These are phyloP conservation scores for Morbakka virulenta DNA, from an alignment of 30 jellyfish, hydroid and myxozoan species.

Conservation along the genomic window DNA sequence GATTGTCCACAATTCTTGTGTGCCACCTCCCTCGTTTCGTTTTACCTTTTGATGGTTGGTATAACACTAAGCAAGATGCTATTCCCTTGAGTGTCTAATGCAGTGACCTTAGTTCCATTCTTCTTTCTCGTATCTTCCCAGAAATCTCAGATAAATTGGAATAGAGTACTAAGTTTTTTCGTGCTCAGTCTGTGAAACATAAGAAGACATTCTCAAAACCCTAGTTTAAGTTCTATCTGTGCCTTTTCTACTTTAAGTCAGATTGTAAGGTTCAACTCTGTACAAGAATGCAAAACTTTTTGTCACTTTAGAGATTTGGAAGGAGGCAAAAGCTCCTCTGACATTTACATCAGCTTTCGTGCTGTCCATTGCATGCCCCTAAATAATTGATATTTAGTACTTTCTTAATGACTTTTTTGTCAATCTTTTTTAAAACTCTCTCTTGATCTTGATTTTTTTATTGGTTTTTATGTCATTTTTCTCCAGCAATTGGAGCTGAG, in stretches of 20 bases:
- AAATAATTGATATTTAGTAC: background rate
- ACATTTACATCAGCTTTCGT: background rate
- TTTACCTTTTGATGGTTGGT: background rate
- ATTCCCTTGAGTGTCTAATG: background rate
- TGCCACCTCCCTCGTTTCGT: background rate
- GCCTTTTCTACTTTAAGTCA: background rate
- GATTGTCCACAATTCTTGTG: background rate
- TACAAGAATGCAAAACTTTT: background rate
- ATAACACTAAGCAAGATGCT: background rate
- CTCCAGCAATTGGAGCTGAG: no score
- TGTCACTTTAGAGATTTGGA: no score
- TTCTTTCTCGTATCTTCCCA: background rate
- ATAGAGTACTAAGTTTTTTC: background rate
- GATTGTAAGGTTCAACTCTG: background rate
- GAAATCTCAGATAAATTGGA: background rate
- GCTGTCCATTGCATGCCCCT: background rate
- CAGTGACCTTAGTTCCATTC: background rate
- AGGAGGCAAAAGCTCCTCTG: background rate
- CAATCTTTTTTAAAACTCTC: background rate
- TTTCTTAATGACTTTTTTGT: background rate
- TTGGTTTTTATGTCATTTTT: no score
- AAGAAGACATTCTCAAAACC: background rate
- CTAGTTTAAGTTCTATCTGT: background rate
- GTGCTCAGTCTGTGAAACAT: background rate
- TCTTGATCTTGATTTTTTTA: no score